A percentile compares a stretch with the other conserved stretches of the same genome.
These are phyloP conservation scores for Cricetomys ansorgei DNA, from an alignment of 2,113 vertebrate genomes.

Conservation along the genomic window DNA sequence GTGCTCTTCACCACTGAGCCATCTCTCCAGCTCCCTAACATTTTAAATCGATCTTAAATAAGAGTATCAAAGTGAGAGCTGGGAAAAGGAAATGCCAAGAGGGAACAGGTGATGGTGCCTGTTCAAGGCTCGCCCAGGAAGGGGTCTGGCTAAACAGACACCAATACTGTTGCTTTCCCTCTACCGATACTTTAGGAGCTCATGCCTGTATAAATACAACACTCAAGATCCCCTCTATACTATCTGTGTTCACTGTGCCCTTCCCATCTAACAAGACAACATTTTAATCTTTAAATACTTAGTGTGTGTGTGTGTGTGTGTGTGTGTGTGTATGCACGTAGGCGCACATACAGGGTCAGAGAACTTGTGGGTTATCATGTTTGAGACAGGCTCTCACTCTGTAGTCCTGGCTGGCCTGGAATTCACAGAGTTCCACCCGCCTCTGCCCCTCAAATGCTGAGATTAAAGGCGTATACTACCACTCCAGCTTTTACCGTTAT, in stretches of 20 bases:
- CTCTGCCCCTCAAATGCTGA: background rate
- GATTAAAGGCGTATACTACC: background rate
- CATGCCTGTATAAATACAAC: background rate
- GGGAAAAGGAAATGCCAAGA: background rate
- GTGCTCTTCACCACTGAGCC: background rate
- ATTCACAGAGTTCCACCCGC: background rate
- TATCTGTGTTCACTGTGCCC: background rate
- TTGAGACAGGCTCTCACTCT: background rate
- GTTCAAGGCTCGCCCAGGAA: background rate
- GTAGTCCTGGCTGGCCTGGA: background rate
- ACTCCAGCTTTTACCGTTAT: background rate
- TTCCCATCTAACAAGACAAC: background rate
- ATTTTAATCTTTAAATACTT: background rate
- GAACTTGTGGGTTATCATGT: background rate
- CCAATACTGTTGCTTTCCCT: background rate
- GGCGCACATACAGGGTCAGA: background rate
- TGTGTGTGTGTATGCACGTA: too few relatives aligned
- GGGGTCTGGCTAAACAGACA: background rate
- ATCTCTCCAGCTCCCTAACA: background rate
- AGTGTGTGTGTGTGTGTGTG: background rate
- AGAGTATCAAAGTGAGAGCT: background rate
- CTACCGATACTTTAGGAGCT: background rate
- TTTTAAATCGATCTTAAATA: background rate
- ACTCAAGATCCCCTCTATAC: background rate
- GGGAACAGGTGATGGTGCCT: background rate